Base-by-base conservation (phyloP, 2,888 invertebrate genomes). In the Ernsta delagoae region DNA sequence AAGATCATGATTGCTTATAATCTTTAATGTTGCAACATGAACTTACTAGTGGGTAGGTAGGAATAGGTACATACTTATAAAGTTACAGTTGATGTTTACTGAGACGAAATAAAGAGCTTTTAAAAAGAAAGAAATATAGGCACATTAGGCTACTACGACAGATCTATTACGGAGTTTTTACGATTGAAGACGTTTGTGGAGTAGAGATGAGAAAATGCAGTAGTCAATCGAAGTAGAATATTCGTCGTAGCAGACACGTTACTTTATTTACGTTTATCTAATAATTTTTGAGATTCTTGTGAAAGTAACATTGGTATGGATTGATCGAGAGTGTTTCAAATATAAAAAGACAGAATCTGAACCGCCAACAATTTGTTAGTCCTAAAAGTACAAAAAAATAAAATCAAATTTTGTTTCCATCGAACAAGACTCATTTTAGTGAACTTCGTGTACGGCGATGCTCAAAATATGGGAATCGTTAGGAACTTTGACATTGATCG, bases 71-170 rank as follows among this genome's bases (percentile, higher is more conserved):
- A 4, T 39, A 39, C 7, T 39, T 39, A 62, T 9, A 53, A 53
- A 48, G 68, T 68, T 62, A 62, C 48, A 48, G 48, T 54, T n/a
- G 48, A 41, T 41, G 5, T 34, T 61, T 48, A 39, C 68, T n/a
- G 56, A 60, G 34, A 45, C 61, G 39, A 68, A 68, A 62, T 57
- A 68, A 68, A 57, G 57, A 68, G 62, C 68, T 62, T 68, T 67
- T 62, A 68, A 68, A 66, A 68, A n/a, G n/a, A n/a, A n/a, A n/a
- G n/a, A n/a, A n/a, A n/a, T n/a, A 68, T 68, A 68, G 61, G 39
- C 34, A 45, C 62, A 68, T 68, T 62, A 62, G 62, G 57, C 62
- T 48, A 56, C 48, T 24, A 68, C 56, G 61, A 68, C 62, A 48
- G 68, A 62, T 68, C 67, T 68, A 68, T 61, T 67, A 67, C 61